Evolutionary conservation across 2,113 vertebrate genomes (phyloP), one percentile per base, ranked within the genome.

Genomic region (Zosterops japonicus): DNA sequence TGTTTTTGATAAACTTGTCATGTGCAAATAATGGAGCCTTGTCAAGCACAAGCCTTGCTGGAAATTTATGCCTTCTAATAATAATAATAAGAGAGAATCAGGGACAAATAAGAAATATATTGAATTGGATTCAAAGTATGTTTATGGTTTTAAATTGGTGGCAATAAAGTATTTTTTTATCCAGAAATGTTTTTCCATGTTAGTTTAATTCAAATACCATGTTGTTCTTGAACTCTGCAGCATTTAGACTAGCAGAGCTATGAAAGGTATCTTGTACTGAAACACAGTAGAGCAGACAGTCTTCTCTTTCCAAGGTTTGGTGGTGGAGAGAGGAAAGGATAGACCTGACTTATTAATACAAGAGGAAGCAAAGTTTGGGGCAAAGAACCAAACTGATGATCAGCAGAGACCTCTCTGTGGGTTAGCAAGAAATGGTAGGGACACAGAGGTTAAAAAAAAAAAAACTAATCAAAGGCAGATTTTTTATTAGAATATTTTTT

Each of bases 1-100:
- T 98, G 98, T 84, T 98, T 98, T 97, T 98, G 97, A 98, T 98
- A 98, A 98, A 98, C 96, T 98, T 98, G 98, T 98, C 98, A 98
- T 98, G 98, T 97, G 98, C 98, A 98, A 98, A 98, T 98, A 98
- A 98, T 97, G 97, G 97, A 97, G 93, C 94, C 97, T 97, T 98
- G 98, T 98, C 98, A 98, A 89, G 97, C 91, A 96, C 89, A 96
- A 96, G 91, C 81, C 94, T 95, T 94, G 93, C 87, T 98, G 94
- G 95, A 97, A 98, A 98, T 98, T 98, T 98, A 98, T 98, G 97
- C 88, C 90, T 97, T 97, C 97, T 98, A 98, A 98, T 98, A 98
- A 97, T 97, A 98, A 97, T 93, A 90, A 91, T 27, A 42, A 93
- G 95, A 89, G 81, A 97, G 96, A 97, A 97, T 97, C 94, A 95